These are phyloP conservation scores for Chloroceryle amazona DNA, from an alignment of 2,797 vertebrate species.

Conservation along the genomic window DNA sequence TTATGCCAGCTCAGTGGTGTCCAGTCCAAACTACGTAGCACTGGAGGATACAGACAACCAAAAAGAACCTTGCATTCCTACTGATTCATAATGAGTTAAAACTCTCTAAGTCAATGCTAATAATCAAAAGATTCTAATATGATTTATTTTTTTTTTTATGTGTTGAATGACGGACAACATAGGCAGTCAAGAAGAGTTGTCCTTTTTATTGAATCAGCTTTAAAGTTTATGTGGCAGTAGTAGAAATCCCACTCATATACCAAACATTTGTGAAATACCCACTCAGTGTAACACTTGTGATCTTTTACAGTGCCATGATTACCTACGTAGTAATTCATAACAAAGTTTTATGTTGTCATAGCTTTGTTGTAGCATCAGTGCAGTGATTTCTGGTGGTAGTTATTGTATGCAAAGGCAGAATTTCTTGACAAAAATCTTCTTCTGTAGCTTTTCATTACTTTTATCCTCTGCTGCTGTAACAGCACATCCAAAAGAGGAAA, in stretches of 20 bases:
- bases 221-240: neutral
- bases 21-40: neutral
- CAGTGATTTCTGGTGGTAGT: neutral
- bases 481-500: neutral
- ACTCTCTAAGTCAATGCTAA: neutral
- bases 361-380: neutral
- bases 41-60: neutral
- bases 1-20: neutral
- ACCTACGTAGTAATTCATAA: neutral
- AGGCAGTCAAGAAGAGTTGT: neutral
- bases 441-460: neutral
- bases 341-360: neutral
- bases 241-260: neutral
- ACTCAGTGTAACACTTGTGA: neutral
- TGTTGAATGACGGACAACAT: neutral
- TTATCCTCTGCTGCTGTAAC: neutral
- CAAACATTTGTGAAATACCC: neutral
- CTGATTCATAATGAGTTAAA: constrained; percentile 3
- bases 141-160: neutral
- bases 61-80: neutral
- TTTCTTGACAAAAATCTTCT: neutral
- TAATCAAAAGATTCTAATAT: neutral
- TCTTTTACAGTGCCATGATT: neutral
- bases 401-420: neutral
- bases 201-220: neutral